These are phyloP conservation scores for Schizothorax lantsangensis DNA, from an alignment of 2,797 vertebrate species.

Conservation along the genomic window DNA sequence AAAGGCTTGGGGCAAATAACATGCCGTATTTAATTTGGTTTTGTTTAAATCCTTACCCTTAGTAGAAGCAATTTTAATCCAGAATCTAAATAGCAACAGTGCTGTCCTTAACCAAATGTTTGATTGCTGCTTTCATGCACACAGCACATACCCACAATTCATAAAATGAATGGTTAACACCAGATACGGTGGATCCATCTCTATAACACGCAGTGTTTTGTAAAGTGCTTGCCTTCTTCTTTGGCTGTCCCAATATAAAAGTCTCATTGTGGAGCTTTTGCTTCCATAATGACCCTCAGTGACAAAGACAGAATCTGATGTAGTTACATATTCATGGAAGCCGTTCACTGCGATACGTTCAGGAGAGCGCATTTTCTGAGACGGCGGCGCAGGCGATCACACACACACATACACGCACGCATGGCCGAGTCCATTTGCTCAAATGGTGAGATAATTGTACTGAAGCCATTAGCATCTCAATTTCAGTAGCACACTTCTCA, in stretches of 20 bases:
- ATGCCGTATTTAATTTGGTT: not conserved
- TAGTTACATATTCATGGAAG: slow-evolving; percentile 57
- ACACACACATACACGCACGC: slow-evolving; percentile 51
- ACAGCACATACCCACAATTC: not conserved
- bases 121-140: not conserved
- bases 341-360: slow-evolving; percentile 50
- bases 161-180: slow-evolving; percentile 24
- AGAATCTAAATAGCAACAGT: not conserved
- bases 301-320: slow-evolving; percentile 59
- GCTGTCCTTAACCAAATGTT: not conserved
- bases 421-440: slow-evolving; percentile 59
- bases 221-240: slow-evolving; percentile 61
- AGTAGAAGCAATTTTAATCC: not conserved
- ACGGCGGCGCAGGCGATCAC: slow-evolving; percentile 29
- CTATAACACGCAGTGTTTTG: slow-evolving; percentile 59
- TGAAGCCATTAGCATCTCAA: slow-evolving; percentile 61
- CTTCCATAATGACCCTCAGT: slow-evolving; percentile 45
- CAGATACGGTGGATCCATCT: slow-evolving; percentile 57
- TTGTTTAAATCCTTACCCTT: not conserved
- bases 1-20: not conserved
- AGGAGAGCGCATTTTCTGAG: slow-evolving; percentile 42
- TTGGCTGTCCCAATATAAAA: slow-evolving; percentile 51
- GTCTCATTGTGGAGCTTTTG: slow-evolving; percentile 43
- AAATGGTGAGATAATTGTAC: slow-evolving; percentile 61
- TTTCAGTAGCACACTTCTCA: slow-evolving; percentile 53